These are phyloP conservation scores for Mycalesis mineus DNA, from an alignment of 2,888 invertebrate species.

Conservation along the genomic window DNA sequence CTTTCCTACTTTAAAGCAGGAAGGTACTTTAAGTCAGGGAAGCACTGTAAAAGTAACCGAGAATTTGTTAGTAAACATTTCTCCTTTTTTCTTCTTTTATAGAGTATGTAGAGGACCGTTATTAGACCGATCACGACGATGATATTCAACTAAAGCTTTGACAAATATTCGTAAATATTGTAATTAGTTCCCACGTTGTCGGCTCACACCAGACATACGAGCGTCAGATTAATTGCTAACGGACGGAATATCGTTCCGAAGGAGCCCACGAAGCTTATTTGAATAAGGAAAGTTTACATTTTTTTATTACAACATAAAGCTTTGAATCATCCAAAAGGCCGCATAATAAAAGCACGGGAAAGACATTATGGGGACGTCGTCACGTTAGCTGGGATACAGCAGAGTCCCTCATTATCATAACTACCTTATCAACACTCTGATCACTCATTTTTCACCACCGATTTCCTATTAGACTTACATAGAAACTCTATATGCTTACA, in stretches of 20 bases:
- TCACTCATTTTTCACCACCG: slow-evolving; percentile 57
- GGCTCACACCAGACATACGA: neutral
- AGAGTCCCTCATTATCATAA: slow-evolving; percentile 36
- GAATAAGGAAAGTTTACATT: neutral
- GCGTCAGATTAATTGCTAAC: neutral
- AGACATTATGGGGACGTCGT: slow-evolving; percentile 3
- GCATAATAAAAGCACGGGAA: neutral
- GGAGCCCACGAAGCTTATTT: neutral
- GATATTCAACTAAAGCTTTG: no score
- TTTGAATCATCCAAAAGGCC: neutral
- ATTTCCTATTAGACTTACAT: slow-evolving; percentile 45
- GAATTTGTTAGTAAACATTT: no score
- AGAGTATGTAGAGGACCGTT: no score
- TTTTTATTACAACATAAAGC: neutral
- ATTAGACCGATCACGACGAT: no score
- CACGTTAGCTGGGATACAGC: neutral
- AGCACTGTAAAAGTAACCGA: no score
- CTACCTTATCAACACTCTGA: slow-evolving; percentile 43
- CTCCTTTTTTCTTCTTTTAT: no score
- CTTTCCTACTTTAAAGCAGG: no score
- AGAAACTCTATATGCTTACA: slow-evolving; percentile 44
- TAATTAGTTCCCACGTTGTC: neutral
- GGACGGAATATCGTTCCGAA: neutral
- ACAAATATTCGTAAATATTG: neutral
- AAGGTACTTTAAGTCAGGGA: no score